These are phyloP conservation scores for Circaetus gallicus DNA, from an alignment of 2,113 vertebrate genomes.

Conservation along the genomic window DNA sequence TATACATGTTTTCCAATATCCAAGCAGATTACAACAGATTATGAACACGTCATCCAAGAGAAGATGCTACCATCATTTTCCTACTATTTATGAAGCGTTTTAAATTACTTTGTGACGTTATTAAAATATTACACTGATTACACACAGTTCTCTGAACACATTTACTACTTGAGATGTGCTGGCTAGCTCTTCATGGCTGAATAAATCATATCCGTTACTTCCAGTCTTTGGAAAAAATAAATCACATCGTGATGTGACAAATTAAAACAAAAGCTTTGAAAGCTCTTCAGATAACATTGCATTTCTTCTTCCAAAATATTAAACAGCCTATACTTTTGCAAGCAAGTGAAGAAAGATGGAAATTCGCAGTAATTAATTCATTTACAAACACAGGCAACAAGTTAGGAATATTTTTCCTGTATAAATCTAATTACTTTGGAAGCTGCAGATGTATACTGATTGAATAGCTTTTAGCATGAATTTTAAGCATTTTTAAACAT, in stretches of 20 bases:
- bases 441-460: background rate
- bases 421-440: background rate
- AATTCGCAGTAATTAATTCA: background rate
- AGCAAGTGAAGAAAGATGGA: background rate
- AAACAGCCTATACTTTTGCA: background rate
- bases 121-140: background rate
- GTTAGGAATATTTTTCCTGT: background rate
- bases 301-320: background rate
- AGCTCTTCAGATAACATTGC: background rate
- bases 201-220: background rate
- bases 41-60: background rate
- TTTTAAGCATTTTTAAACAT: background rate
- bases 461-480: background rate
- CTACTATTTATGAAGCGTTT: background rate
- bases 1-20: background rate
- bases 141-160: background rate
- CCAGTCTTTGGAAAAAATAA: background rate
- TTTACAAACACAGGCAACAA: background rate
- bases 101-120: background rate
- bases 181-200: background rate
- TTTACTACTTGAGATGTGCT: background rate
- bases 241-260: background rate
- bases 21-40: background rate
- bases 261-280: background rate
- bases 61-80: background rate